Conservation (phyloP, 2,113 vertebrate genomes). For the Caranx melampygus region DNA sequence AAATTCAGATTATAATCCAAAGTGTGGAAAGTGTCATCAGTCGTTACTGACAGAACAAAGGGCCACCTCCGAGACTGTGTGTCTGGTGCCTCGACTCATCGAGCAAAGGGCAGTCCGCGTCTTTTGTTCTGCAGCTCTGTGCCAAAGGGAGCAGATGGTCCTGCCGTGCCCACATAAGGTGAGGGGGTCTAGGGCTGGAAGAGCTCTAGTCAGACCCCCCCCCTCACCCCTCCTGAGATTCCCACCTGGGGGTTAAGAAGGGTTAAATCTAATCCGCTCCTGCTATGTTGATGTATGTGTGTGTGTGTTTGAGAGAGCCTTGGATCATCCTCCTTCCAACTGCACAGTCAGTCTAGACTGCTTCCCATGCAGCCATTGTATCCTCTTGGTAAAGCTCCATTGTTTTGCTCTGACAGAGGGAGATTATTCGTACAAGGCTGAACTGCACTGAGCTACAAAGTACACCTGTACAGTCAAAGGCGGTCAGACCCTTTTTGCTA, state of each 20-base stretch:
- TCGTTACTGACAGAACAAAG: slow-evolving; percentile 1
- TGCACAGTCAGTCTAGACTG: slow-evolving; percentile 61
- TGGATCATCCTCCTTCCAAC: slow-evolving; percentile 41
- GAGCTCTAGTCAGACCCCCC: slow-evolving; percentile 40
- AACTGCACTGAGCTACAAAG: neutral
- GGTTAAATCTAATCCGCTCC: slow-evolving; percentile 73
- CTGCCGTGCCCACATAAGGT: slow-evolving; percentile 53
- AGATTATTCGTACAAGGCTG: slow-evolving; percentile 31
- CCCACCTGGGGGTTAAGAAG: slow-evolving; percentile 72
- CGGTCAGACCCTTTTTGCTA: neutral
- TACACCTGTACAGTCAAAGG: neutral
- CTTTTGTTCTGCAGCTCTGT: slow-evolving; percentile 21
- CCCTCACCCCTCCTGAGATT: neutral
- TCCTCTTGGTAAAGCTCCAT: slow-evolving; percentile 14
- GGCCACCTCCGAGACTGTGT: neutral
- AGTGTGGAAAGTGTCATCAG: neutral
- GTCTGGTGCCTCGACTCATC: neutral
- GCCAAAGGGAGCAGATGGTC: slow-evolving; percentile 73
- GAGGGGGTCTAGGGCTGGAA: slow-evolving; percentile 52
- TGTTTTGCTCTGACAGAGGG: slow-evolving; percentile 21
- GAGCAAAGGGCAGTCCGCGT: slow-evolving; percentile 28
- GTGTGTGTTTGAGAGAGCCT: slow-evolving; percentile 16
- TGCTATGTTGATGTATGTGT: slow-evolving; percentile 45
- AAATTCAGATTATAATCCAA: no score
- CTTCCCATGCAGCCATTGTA: slow-evolving; percentile 17